A percentile compares a stretch with the other conserved stretches of the same genome.
Evolutionary conservation across 2,888 invertebrate genomes (phyloP).

Genomic region (Lepidochrysops patricia): DNA sequence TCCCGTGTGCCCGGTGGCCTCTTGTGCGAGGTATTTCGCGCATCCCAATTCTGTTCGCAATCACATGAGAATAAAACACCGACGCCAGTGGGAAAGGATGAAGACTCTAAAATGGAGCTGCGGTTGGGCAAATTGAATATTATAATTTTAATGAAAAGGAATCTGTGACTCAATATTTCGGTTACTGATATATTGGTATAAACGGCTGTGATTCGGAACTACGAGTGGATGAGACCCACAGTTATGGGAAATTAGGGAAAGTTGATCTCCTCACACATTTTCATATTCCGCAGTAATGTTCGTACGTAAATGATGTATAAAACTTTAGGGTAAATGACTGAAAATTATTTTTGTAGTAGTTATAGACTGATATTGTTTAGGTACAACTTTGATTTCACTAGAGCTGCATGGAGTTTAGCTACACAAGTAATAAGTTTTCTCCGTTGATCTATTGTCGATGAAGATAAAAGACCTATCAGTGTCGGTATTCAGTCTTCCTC

Average conservation of each 20-base stretch:
- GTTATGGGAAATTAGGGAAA: constrained; percentile 31
- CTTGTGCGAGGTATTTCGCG: constrained; percentile 83
- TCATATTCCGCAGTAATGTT: constrained; percentile 44
- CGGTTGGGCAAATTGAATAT: constrained; percentile 61
- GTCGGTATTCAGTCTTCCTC: neutral
- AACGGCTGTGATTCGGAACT: constrained; percentile 35
- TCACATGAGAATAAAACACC: constrained; percentile 90
- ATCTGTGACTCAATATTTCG: constrained; percentile 22
- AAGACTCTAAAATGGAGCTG: constrained; percentile 85
- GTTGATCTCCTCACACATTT: constrained; percentile 64
- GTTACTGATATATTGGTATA: constrained; percentile 21
- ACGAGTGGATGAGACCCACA: constrained; percentile 28
- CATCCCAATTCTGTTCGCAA: constrained; percentile 91
- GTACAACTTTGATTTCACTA: constrained; percentile 31
- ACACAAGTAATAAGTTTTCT: constrained; percentile 9
- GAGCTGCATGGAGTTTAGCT: constrained; percentile 18
- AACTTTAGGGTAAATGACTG: constrained; percentile 68
- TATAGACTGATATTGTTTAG: constrained; percentile 71
- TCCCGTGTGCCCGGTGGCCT: constrained; percentile 84
- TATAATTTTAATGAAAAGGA: constrained; percentile 4
- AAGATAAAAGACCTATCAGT: neutral
- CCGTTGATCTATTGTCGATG: neutral
- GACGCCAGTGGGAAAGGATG: constrained; percentile 87
- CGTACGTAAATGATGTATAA: constrained; percentile 44
- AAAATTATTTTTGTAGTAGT: constrained; percentile 74